Evolutionary conservation across 2,888 invertebrate species (phyloP), one percentile per base, ranked within the genome.

Genomic region (Aquatica leii): DNA sequence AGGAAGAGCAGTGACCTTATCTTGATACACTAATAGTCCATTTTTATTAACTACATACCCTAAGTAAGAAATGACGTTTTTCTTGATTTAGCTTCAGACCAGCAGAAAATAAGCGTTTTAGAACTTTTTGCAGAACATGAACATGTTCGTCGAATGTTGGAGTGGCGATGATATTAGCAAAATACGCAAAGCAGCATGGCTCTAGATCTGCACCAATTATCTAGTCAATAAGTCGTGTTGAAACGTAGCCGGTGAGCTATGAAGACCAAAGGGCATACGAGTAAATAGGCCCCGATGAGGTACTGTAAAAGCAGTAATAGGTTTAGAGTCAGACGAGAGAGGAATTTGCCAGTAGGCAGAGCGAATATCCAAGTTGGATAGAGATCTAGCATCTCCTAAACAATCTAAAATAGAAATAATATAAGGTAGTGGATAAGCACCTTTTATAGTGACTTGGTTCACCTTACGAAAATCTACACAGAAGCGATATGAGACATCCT

Each of bases 271-370:
- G 24, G 24, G 43, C 43, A 15, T 43, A 6, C 18, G 15, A 5
- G 43, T 15, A 43, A 43, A 43, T 18, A 8, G 12, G 9, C 15
- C 43, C 1, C 43, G 15, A 14, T 14, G 12, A 43, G 43, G 18
- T 2, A 43, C 43, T 14, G 15, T 14, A 9, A 43, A 43, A 17
- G 43, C 15, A 43, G 15, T 43, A 15, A 43, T 2, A 14, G 12
- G 8, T 14, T 40, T 43, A 15, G 43, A 43, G 4, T 14, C 5
- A 43, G 43, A 15, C 5, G 43, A 43, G 3, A 43, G 15, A n/a
- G 43, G 43, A 17, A 43, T 43, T n/a, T 43, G 43, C 15, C 43
- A 43, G 14, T 43, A 5, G 3, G 43, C 43, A 43, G 43, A 43
- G 15, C 43, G 15, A 3, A 43, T 15, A 18, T 43, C 43, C 9